phyloP scores from a whole-genome alignment of 2,113 vertebrate species.

The Phyllostomus discolor region DNA sequence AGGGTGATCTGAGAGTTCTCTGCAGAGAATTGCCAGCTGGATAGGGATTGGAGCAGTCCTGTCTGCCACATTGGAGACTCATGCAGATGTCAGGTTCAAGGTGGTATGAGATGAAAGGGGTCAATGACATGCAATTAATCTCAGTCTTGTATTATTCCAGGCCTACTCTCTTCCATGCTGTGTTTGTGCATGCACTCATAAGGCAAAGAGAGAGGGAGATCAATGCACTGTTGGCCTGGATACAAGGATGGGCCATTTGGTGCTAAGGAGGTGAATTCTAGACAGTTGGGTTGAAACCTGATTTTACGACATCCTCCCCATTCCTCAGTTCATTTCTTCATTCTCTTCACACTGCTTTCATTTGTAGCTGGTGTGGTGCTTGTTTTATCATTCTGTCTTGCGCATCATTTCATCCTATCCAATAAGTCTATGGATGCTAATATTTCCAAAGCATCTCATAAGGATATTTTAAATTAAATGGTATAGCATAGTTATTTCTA shows the following conservation, averaged over 20 bases:
- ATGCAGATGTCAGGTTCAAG: neutral
- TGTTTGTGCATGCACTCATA: neutral
- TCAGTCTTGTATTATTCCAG: neutral
- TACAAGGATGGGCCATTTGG: neutral
- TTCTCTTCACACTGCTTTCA: neutral
- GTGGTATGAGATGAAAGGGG: neutral
- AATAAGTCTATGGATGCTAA: accelerated
- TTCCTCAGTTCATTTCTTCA: neutral
- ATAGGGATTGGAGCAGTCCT: neutral
- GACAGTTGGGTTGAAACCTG: accelerated
- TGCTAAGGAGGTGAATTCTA: no score
- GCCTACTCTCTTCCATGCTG: neutral
- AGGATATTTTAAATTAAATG: neutral
- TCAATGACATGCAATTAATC: neutral
- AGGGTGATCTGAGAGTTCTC: neutral
- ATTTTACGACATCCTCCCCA: no score
- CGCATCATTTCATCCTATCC: neutral
- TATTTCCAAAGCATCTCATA: neutral
- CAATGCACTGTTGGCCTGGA: neutral
- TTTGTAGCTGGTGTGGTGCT: neutral
- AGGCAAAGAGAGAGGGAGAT: neutral
- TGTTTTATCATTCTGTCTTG: no score
- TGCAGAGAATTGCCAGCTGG: neutral
- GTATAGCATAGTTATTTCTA: no score
- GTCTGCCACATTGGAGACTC: neutral